Evolutionary conservation across 1,140 invertebrate species (phyloP).

Genomic region (Aphaenogaster ashmeadi): DNA sequence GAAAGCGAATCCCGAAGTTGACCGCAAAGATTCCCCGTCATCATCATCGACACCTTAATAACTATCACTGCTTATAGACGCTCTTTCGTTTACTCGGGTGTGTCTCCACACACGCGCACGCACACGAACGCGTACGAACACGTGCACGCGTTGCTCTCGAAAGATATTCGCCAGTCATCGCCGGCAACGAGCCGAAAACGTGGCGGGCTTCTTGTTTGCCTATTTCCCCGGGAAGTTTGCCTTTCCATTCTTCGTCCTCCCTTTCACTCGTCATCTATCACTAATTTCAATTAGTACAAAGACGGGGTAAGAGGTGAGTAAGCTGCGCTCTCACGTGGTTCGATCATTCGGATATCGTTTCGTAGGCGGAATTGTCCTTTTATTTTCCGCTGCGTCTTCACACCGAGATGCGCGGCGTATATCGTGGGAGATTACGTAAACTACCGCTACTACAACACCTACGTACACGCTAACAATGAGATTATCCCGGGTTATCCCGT

Average conservation of each 20-base stretch:
- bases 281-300: constrained; percentile 61
- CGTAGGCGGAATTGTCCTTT: background rate
- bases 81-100: constrained; percentile 42
- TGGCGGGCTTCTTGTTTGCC: constrained; percentile 57
- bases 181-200: constrained; percentile 63
- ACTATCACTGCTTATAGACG: constrained; percentile 50
- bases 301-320: constrained; percentile 39
- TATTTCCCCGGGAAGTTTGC: constrained; percentile 59
- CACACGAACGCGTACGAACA: background rate
- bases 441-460: constrained; percentile 31
- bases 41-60: constrained; percentile 58
- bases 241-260: constrained; percentile 55
- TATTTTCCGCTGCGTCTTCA: background rate
- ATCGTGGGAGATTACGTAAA: constrained; percentile 43
- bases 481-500: constrained; percentile 54
- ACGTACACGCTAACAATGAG: constrained; percentile 37
- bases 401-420: background rate
- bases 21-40: constrained; percentile 59
- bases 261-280: constrained; percentile 63
- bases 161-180: constrained; percentile 62
- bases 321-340: constrained; percentile 2
- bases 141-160: constrained; percentile 33
- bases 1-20: constrained; percentile 66
- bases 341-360: constrained; percentile 7
- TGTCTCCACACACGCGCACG: background rate